These are phyloP conservation scores for Hartigia nigra DNA, from an alignment of 2,888 invertebrate genomes.

Conservation along the genomic window DNA sequence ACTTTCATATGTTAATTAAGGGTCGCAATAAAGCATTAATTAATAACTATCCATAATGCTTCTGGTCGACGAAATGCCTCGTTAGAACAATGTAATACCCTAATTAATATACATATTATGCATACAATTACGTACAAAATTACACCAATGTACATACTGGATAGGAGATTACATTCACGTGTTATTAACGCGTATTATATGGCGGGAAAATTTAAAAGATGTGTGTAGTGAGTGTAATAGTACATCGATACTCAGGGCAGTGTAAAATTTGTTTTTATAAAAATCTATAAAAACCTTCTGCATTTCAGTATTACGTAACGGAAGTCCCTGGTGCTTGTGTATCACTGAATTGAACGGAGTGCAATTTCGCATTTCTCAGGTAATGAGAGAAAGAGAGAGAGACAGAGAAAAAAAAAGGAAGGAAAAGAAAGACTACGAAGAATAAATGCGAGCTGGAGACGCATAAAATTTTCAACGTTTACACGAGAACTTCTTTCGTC, in stretches of 20 bases:
- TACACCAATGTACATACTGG: slow-evolving; percentile 24
- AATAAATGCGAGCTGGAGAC: not conserved
- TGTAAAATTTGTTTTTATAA: not conserved
- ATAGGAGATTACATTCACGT: slow-evolving; percentile 18
- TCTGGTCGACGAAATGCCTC: slow-evolving; percentile 32
- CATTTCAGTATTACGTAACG: not conserved
- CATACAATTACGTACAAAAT: slow-evolving; percentile 23
- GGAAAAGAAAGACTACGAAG: not conserved
- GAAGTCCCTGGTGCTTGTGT: not conserved
- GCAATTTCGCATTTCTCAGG: not conserved
- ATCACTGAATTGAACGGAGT: not conserved
- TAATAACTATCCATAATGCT: slow-evolving; percentile 36
- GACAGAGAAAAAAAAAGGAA: not conserved
- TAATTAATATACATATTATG: slow-evolving; percentile 30
- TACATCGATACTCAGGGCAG: not conserved
- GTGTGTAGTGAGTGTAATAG: not conserved
- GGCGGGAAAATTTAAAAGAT: not conserved
- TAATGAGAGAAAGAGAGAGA: not conserved
- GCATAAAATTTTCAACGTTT: slow-evolving; percentile 6
- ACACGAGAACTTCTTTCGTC: slow-evolving; percentile 9
- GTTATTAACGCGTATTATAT: slow-evolving; percentile 28
- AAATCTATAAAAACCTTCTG: slow-evolving; percentile 12
- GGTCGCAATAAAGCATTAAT: slow-evolving; percentile 33
- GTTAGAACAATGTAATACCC: slow-evolving; percentile 33
- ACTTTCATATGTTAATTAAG: slow-evolving; percentile 33